phyloP scores from a whole-genome alignment of 1,140 invertebrate species.

The Drusus annulatus region DNA sequence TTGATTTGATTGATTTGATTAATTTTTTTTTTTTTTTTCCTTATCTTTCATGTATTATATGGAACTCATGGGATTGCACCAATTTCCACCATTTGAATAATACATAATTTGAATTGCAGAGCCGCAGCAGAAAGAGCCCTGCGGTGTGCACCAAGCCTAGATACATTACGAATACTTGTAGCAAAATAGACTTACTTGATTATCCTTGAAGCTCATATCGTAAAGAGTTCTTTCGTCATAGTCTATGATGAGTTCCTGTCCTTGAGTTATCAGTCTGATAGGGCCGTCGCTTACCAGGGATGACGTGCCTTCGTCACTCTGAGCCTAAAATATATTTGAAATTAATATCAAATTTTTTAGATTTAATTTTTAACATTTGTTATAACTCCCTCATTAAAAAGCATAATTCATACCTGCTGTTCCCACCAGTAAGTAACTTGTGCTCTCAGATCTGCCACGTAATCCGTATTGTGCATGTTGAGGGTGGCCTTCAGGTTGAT shows the following conservation, averaged over 20 bases:
- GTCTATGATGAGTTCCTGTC: conserved; percentile 93
- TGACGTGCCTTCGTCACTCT: conserved; percentile 73
- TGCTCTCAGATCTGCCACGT: conserved; percentile 91
- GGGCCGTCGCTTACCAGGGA: conserved; percentile 84
- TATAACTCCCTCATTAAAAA: background rate
- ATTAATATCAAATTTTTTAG: too few species aligned
- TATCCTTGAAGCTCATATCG: conserved; percentile 94
- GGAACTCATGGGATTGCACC: too few species aligned
- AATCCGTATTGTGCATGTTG: conserved; percentile 84
- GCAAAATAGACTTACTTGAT: conserved; percentile 69
- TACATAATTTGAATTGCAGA: too few species aligned
- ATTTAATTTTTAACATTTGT: too few species aligned
- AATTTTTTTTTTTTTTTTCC: too few species aligned
- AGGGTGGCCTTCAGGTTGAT: conserved; percentile 84
- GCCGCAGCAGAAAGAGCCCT: too few species aligned
- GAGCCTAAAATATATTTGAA: conserved; percentile 61
- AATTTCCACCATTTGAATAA: too few species aligned
- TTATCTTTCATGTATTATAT: too few species aligned
- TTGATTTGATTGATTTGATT: too few species aligned
- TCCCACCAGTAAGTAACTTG: conserved; percentile 96
- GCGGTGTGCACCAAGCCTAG: too few species aligned
- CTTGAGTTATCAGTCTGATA: conserved; percentile 93
- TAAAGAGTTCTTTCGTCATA: conserved; percentile 91
- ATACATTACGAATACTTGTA: background rate
- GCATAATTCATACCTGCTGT: conserved; percentile 62